These are phyloP conservation scores for Clusia tigrina DNA, from an alignment of 2,888 invertebrate species.

Conservation along the genomic window DNA sequence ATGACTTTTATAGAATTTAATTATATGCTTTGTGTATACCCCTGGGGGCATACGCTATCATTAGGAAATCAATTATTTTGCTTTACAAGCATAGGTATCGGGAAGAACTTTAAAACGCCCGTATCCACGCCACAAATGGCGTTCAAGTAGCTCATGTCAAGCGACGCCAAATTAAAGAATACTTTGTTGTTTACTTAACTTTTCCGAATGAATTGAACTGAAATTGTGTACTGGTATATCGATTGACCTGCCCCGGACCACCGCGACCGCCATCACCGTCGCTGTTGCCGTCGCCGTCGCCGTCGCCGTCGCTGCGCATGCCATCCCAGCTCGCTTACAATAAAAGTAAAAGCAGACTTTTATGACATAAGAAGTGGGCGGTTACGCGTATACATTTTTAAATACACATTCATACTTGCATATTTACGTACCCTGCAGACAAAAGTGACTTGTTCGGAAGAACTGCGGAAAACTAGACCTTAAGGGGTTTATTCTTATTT, in stretches of 20 bases:
- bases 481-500: too few relatives aligned
- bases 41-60: too few relatives aligned
- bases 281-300: constrained; percentile 5
- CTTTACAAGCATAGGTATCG: too few relatives aligned
- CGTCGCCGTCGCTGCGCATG: constrained; percentile 19
- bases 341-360: constrained; percentile 1
- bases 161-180: constrained; percentile 3
- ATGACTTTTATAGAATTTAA: too few relatives aligned
- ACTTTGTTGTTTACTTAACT: background rate
- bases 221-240: background rate
- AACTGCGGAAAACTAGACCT: too few relatives aligned
- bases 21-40: too few relatives aligned
- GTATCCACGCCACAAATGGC: too few relatives aligned
- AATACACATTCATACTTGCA: background rate
- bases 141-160: too few relatives aligned
- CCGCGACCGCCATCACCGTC: background rate
- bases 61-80: too few relatives aligned
- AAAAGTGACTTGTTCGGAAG: too few relatives aligned
- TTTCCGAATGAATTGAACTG: background rate
- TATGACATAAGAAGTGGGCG: constrained; percentile 5
- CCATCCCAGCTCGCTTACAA: background rate
- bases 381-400: constrained; percentile 40
- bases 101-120: too few relatives aligned
- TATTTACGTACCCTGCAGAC: too few relatives aligned
- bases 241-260: background rate